Evolutionary conservation across 2,113 vertebrate species (phyloP).

Genomic region (Excalfactoria chinensis): DNA sequence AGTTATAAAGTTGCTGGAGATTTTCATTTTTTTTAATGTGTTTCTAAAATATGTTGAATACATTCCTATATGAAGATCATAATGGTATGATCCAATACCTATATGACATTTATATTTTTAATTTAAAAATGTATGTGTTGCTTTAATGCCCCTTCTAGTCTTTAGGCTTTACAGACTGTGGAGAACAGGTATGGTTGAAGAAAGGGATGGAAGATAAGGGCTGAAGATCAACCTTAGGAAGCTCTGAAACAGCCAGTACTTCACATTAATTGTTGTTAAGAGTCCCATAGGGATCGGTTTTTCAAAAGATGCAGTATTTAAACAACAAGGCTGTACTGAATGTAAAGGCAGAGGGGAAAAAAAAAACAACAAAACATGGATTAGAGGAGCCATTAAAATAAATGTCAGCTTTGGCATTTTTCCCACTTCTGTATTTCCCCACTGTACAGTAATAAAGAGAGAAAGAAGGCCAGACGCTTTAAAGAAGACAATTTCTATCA

Average conservation of each 20-base stretch:
- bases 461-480: neutral
- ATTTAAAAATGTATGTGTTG: neutral
- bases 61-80: neutral
- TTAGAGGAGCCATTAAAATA: neutral
- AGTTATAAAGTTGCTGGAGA: neutral
- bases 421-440: neutral
- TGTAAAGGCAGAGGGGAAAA: neutral
- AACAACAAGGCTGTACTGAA: neutral
- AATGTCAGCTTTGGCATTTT: neutral
- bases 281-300: neutral
- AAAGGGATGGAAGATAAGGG: neutral
- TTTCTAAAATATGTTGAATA: neutral
- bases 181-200: neutral
- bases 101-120: neutral
- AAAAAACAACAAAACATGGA: neutral
- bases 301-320: neutral
- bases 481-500: neutral
- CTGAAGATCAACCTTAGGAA: neutral
- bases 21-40: neutral
- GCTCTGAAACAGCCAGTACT: neutral
- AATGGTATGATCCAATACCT: neutral
- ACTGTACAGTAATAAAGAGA: neutral
- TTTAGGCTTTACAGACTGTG: neutral
- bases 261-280: neutral
- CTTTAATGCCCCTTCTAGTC: neutral